Base-by-base conservation (phyloP, 2,888 invertebrate species). In the Crematogaster levior region DNA sequence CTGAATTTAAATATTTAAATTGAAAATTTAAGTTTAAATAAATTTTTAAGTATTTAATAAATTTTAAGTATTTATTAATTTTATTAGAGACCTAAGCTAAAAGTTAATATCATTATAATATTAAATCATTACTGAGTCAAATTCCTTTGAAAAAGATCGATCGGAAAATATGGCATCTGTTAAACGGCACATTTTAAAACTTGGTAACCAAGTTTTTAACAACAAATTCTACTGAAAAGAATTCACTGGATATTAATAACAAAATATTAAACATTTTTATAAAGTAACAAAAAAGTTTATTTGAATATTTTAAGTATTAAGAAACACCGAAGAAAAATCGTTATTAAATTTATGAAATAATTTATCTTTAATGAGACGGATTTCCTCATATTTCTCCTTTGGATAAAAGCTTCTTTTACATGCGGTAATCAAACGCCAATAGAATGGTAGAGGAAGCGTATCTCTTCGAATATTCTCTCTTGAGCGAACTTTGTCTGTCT, bases 401-500 rank as follows among this genome's bases (percentile, higher is more conserved):
- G 24, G 21, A 24, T 61, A 34, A 48, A 12, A 74, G 15, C n/a
- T 53, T 34, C 15, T 15, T 43, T 7, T 10, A 43, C 18, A 61
- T n/a, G 40, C 30, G 43, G 10, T 34, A 60, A 73, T 30, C 30
- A 30, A 73, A 30, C 18, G 27, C 15, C 27, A 40, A 24, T 27
- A 48, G 37, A 60, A 24, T 10, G 10, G 48, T 30, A 21, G 74
- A 53, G 82, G 61, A 79, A 81, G n/a, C 24, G 65, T 37, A 70
- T 46, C 10, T n/a, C 43, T 53, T 15, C 68, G 37, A 27, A 63
- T n/a, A 77, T 30, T 82, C 66, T 82, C 66, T 75, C 61, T 21
- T 48, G 24, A 51, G 43, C 40, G 58, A 87, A 87, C 53, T 85
- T 87, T 21, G 18, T 65, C 58, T 72, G 27, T 40, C 24, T 56